These are phyloP conservation scores for Hydrolagus colliei DNA, from an alignment of 2,797 vertebrate species.

Conservation along the genomic window DNA sequence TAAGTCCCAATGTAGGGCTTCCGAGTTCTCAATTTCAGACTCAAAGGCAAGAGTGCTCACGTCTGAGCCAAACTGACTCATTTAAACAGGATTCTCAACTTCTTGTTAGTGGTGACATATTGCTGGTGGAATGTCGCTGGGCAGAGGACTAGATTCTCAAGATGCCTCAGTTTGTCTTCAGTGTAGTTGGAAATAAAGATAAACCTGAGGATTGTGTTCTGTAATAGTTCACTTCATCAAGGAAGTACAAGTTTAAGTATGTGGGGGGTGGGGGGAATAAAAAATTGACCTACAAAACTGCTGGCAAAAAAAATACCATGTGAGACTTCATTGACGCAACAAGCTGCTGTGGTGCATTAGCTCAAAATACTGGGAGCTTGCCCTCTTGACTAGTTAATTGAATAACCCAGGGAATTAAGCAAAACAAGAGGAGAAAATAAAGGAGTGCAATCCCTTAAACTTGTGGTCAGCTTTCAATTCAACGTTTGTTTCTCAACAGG, in stretches of 20 bases:
- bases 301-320: too few species aligned
- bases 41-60: too few species aligned
- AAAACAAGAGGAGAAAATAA: background rate
- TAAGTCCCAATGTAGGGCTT: too few species aligned
- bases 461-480: background rate
- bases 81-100: background rate
- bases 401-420: background rate
- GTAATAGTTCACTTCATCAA: background rate
- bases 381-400: too few species aligned
- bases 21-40: too few species aligned
- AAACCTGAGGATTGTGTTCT: background rate
- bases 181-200: background rate
- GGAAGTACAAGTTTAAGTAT: background rate
- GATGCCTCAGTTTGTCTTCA: background rate
- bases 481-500: constrained; percentile 47
- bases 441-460: background rate
- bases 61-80: too few species aligned
- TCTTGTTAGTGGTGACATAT: background rate
- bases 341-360: too few species aligned
- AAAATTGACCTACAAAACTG: too few species aligned
- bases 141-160: background rate
- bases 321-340: too few species aligned
- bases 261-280: too few species aligned
- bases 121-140: background rate
- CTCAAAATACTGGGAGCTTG: too few species aligned